Percentiles rank a stretch among this genome's conserved stretches.
These are phyloP conservation scores for Deilephila elpenor DNA, from an alignment of 2,888 invertebrate species.

Conservation along the genomic window DNA sequence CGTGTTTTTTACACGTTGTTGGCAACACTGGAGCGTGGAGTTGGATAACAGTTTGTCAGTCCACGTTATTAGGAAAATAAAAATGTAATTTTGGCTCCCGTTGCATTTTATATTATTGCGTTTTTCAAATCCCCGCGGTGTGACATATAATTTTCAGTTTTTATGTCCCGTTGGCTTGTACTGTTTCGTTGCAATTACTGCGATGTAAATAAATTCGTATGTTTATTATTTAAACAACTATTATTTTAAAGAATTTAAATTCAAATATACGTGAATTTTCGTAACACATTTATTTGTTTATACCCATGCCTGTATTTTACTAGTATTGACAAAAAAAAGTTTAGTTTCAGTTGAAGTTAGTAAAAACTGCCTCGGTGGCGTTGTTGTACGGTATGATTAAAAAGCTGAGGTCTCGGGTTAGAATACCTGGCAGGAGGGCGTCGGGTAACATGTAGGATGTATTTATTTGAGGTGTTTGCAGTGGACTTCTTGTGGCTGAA, in stretches of 20 bases:
- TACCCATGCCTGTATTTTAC: too few relatives aligned
- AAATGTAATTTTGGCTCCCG: conserved; percentile 9
- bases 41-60: conserved; percentile 12
- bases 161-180: background rate
- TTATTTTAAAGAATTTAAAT: background rate
- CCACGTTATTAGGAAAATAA: conserved; percentile 12
- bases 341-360: too few relatives aligned
- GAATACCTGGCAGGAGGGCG: too few relatives aligned
- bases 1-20: conserved; percentile 7
- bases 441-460: too few relatives aligned
- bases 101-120: conserved; percentile 16
- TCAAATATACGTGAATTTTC: background rate
- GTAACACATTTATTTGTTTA: too few relatives aligned
- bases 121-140: background rate
- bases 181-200: background rate
- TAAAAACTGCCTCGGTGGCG: too few relatives aligned
- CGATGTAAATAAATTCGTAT: background rate
- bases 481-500: too few relatives aligned
- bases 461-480: too few relatives aligned
- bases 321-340: too few relatives aligned
- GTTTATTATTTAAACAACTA: background rate
- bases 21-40: background rate
- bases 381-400: too few relatives aligned
- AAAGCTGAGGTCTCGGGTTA: too few relatives aligned
- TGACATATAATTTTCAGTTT: conserved; percentile 6